Conservation (phyloP, 1,140 invertebrate species). For the Drosophila arawakana region DNA sequence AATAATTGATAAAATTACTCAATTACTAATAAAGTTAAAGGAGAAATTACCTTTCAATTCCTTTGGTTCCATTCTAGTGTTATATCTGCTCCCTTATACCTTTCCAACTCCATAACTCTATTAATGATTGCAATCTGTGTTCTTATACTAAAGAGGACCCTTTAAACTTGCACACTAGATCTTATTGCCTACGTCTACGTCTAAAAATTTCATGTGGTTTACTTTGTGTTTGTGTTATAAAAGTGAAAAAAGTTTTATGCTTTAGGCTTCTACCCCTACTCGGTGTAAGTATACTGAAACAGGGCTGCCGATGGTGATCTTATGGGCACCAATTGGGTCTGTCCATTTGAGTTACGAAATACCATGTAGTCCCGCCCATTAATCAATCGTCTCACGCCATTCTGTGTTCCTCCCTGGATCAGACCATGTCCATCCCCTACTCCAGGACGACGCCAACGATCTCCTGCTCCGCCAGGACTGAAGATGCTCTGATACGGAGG, state of each 20-base stretch:
- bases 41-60: neutral
- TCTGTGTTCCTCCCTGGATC: constrained; percentile 38
- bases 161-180: constrained; percentile 11
- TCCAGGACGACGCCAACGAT: constrained; percentile 84
- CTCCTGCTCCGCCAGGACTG: constrained; percentile 32
- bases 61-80: neutral
- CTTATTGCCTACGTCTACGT: constrained; percentile 32
- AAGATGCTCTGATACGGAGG: constrained; percentile 85
- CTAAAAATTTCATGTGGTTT: constrained; percentile 13
- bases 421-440: constrained; percentile 45
- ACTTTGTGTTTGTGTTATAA: constrained; percentile 18
- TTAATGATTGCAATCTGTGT: neutral
- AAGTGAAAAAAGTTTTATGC: neutral
- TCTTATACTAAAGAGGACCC: constrained; percentile 12
- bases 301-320: constrained; percentile 90
- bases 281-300: constrained; percentile 87
- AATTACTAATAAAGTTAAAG: constrained; percentile 33
- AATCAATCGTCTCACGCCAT: constrained; percentile 85
- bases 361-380: constrained; percentile 91
- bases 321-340: constrained; percentile 88
- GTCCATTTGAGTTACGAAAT: constrained; percentile 86
- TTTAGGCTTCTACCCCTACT: constrained; percentile 44
- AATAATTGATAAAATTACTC: constrained; percentile 12
- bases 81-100: neutral
- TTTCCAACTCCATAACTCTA: neutral